These are phyloP conservation scores for Sturmia bella DNA, from an alignment of 2,888 invertebrate species.

Conservation along the genomic window DNA sequence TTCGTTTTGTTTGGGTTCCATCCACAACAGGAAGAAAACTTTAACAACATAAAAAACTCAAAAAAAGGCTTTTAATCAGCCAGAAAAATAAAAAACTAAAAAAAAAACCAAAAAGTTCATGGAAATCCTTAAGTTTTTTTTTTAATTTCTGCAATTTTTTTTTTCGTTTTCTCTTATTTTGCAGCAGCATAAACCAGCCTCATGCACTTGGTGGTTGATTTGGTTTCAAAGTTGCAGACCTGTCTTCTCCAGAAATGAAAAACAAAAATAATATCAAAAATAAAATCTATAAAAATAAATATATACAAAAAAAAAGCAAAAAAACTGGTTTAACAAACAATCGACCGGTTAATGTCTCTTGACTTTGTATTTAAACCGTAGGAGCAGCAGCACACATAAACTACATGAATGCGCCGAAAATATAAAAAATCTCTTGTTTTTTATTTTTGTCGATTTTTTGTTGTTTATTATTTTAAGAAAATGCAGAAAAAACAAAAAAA, in stretches of 20 bases:
- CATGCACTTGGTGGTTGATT: slow-evolving; percentile 59
- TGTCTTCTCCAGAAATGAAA: slow-evolving; percentile 60
- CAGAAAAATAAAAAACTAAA: slow-evolving; percentile 1
- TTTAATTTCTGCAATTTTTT: slow-evolving; percentile 3
- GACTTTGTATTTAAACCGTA: slow-evolving; percentile 67
- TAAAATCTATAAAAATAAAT: slow-evolving; percentile 47
- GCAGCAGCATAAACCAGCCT: slow-evolving; percentile 41
- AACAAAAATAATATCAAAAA: slow-evolving; percentile 41
- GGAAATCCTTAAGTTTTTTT: slow-evolving; percentile 56
- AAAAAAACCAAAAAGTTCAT: slow-evolving; percentile 58
- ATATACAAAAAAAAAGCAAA: slow-evolving; percentile 38
- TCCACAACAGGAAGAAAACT: slow-evolving; percentile 1
- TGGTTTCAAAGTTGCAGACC: slow-evolving; percentile 60
- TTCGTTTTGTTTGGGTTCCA: background rate
- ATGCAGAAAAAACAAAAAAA: slow-evolving; percentile 58
- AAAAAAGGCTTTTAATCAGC: slow-evolving; percentile 30
- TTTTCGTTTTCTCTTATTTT: no score
- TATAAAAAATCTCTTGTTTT: slow-evolving; percentile 1
- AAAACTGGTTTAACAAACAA: slow-evolving; percentile 67
- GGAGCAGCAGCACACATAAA: slow-evolving; percentile 39
- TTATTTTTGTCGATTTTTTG: slow-evolving; percentile 16
- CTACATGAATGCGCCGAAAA: slow-evolving; percentile 63
- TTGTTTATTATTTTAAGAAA: slow-evolving; percentile 57
- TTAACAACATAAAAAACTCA: slow-evolving; percentile 13
- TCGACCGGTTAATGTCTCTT: slow-evolving; percentile 70